These are phyloP conservation scores for Magallana ariakensis DNA, from an alignment of 1,140 invertebrate species.

Conservation along the genomic window DNA sequence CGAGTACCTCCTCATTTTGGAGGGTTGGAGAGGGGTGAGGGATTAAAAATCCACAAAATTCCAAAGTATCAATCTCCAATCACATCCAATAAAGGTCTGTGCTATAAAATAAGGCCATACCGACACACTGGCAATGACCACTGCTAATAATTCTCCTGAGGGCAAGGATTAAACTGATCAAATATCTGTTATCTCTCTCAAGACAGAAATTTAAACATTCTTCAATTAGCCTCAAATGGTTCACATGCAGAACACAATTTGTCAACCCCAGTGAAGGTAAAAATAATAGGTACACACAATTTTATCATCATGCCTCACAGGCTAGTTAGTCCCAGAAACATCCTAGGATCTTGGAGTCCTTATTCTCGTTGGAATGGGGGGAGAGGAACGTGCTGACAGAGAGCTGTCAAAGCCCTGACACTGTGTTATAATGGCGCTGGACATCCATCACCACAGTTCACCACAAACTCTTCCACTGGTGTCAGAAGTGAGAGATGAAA, in stretches of 20 bases:
- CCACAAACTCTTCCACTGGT: constrained; percentile 4
- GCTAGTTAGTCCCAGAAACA: not conserved
- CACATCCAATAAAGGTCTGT: not conserved
- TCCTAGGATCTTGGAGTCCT: not conserved
- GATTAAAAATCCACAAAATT: not conserved
- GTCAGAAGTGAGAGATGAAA: constrained; percentile 14
- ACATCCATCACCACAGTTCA: constrained; percentile 10
- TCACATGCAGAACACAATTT: not conserved
- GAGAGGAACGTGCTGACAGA: not conserved
- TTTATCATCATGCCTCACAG: constrained; percentile 29
- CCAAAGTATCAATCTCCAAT: not conserved
- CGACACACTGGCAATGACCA: not conserved
- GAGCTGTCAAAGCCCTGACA: constrained; percentile 23
- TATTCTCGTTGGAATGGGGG: not conserved
- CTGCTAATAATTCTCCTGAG: constrained; percentile 11
- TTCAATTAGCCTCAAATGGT: not conserved
- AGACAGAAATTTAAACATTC: constrained; percentile 27
- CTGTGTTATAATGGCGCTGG: not conserved
- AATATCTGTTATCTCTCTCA: constrained; percentile 19
- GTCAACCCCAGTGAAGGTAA: not conserved
- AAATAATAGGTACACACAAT: not conserved
- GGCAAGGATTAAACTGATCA: constrained; percentile 12
- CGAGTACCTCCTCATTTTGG: constrained; percentile 23
- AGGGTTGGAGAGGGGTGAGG: too few species aligned
- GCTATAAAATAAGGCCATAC: not conserved